A percentile compares a stretch with the other conserved stretches of the same genome.
Conservation (phyloP, 1,140 invertebrate species). For the Papilio xuthus region DNA sequence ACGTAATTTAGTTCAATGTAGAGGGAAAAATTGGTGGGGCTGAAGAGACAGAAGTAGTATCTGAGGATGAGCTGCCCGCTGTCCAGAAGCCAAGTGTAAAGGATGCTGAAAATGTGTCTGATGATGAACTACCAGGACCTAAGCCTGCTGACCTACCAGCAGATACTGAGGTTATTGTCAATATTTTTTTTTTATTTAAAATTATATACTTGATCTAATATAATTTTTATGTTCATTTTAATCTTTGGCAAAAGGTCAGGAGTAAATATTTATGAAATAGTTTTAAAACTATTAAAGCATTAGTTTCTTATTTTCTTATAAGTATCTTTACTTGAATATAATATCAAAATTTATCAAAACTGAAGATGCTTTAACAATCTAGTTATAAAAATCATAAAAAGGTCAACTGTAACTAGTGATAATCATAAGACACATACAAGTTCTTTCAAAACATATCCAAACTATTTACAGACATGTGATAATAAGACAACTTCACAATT, state of each 20-base stretch:
- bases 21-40: conserved; percentile 56
- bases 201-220: background rate
- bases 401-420: background rate
- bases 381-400: background rate
- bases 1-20: background rate
- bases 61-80: conserved; percentile 89
- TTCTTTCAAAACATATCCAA: background rate
- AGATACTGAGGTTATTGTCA: conserved; percentile 87
- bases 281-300: background rate
- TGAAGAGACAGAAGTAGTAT: conserved; percentile 90
- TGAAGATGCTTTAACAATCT: background rate
- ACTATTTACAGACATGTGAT: background rate
- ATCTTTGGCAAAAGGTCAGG: no score
- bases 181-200: background rate
- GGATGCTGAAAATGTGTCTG: conserved; percentile 80
- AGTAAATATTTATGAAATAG: background rate
- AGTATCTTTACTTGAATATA: no score
- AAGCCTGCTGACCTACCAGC: conserved; percentile 88
- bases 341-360: background rate
- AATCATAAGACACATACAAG: background rate
- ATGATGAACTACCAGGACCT: conserved; percentile 88
- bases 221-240: background rate
- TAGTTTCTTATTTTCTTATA: no score
- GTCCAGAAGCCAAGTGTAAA: conserved; percentile 81
- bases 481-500: background rate